Conservation (phyloP, 2,888 invertebrate species). For the Volucella inflata region DNA sequence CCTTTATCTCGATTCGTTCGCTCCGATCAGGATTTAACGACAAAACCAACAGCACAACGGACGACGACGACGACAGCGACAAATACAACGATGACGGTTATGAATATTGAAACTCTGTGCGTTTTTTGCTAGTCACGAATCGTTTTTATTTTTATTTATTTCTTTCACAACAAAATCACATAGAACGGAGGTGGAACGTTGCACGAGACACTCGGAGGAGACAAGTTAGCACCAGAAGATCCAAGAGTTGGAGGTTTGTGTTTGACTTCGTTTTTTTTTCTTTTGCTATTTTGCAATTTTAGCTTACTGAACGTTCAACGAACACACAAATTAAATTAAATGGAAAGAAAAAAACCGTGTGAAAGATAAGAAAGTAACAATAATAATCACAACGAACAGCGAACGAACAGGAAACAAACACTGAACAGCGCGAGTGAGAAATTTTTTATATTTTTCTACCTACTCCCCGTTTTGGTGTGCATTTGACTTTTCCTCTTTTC, state of each 20-base stretch:
- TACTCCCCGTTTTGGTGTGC: constrained; percentile 40
- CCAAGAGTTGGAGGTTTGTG: neutral
- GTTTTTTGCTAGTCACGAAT: no score
- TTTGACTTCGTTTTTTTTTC: constrained; percentile 5
- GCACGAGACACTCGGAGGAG: neutral
- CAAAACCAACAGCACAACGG: no score
- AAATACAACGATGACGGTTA: no score
- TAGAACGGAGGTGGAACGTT: neutral
- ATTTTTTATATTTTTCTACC: constrained; percentile 53
- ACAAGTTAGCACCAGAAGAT: constrained; percentile 36
- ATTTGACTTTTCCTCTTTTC: constrained; percentile 57
- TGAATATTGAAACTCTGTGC: no score
- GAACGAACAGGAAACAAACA: constrained; percentile 64
- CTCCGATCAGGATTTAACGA: no score
- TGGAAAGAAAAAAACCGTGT: constrained; percentile 38
- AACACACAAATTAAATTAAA: constrained; percentile 62
- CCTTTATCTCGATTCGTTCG: no score
- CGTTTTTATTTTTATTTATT: no score
- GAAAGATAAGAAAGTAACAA: constrained; percentile 67
- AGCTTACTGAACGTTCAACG: constrained; percentile 18
- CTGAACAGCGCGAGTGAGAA: constrained; percentile 60
- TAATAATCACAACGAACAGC: constrained; percentile 54
- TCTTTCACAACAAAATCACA: neutral
- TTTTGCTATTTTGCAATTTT: constrained; percentile 2
- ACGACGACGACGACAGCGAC: no score